Evolutionary conservation across 2,888 invertebrate species (phyloP), one percentile per base, ranked within the genome.

Genomic region (Aplocera efformata): DNA sequence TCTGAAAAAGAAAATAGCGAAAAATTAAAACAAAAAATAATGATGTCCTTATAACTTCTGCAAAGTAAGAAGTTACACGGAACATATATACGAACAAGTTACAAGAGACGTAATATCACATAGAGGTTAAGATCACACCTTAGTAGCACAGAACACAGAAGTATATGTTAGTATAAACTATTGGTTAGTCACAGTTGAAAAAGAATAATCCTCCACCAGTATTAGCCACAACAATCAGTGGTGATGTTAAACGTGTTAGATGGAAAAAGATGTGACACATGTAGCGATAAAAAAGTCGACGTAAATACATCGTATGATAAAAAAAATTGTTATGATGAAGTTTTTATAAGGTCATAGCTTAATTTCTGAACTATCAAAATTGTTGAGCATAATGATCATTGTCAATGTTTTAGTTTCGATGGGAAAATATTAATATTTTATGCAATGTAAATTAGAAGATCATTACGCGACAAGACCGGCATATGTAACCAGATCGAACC

Each of bases 1-100:
- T 74, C 89, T 84, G 74, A 40, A 77, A 78, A 45, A 26, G 22
- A 5, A 17, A 2, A 45, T 23, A 40, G 10, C 7, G 11, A 22
- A 22, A 17, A 1, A 35, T 36, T 60, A 22, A 53, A 53, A 55
- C 45, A 57, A 41, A 39, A 25, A 43, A 34, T 39, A 45, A 33
- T 13, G 2, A 17, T 5, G 13, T 17, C 13, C 13, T 11, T 41
- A 37, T 24, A 51, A 32, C 53, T 40, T 53, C 41, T 51, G 50
- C 44, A 43, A 39, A 23, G 34, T 23, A 17, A 3, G 13, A 17
- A 17, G 13, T 17, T 17, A 17, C 13, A 17, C 5, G 13, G 13
- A 5, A 17, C 13, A 17, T 3, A 3, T 17, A 17, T n/a, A n/a
- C n/a, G n/a, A n/a, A n/a, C n/a, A n/a, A n/a, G n/a, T n/a, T n/a